These are phyloP conservation scores for Neuroterus valhalla DNA, from an alignment of 1,140 invertebrate genomes.

Conservation along the genomic window DNA sequence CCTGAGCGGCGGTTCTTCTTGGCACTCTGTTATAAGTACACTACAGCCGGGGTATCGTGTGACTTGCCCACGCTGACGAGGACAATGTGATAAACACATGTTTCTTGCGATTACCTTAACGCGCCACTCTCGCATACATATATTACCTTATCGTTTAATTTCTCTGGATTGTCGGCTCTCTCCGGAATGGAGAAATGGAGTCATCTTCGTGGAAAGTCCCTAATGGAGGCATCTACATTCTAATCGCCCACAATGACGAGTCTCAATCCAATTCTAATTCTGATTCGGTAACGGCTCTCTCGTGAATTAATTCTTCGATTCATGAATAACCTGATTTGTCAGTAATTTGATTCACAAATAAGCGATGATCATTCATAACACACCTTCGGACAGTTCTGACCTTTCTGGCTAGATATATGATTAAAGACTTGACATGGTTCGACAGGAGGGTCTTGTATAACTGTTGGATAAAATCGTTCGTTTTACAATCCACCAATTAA, in stretches of 20 bases:
- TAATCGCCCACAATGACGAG: background rate
- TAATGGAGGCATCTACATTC: conserved; percentile 1
- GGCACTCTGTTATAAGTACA: background rate
- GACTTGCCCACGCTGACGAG: conserved; percentile 38
- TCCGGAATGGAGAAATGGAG: conserved; percentile 3
- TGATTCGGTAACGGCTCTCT: background rate
- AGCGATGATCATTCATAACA: background rate
- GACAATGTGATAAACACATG: conserved; percentile 55
- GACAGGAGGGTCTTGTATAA: conserved; percentile 3
- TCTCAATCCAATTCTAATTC: conserved; percentile 3
- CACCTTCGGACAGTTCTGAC: background rate
- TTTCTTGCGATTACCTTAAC: conserved; percentile 43
- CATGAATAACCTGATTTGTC: background rate
- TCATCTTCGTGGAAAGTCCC: background rate
- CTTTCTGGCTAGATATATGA: background rate
- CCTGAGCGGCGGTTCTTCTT: background rate
- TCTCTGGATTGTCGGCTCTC: conserved; percentile 1
- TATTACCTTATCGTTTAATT: conserved; percentile 7
- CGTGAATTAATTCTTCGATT: background rate
- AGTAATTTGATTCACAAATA: conserved; percentile 2
- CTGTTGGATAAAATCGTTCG: conserved; percentile 5
- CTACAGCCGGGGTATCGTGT: conserved; percentile 43
- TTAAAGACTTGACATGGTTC: background rate
- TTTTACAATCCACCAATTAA: conserved; percentile 17
- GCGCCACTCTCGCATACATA: background rate